Base-by-base conservation (phyloP, 1,140 invertebrate genomes). In the Drosophila albomicans region DNA sequence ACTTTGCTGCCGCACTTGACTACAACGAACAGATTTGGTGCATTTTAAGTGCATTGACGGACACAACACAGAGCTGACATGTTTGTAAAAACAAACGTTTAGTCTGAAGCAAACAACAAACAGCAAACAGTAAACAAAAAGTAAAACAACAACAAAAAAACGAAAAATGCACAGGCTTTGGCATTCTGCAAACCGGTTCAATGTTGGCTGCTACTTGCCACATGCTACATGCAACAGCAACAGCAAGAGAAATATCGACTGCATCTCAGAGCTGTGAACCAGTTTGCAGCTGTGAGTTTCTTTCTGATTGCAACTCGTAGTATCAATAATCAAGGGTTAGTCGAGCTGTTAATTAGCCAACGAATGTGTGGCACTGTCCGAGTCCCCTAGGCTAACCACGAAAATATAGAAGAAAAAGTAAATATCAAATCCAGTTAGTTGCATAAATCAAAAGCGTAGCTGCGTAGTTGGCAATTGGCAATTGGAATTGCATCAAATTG, bases 281-380 rank as follows among this genome's bases (percentile, higher is more conserved):
- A 73, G 85, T 88, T 88, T 88, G 81, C 85, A 88, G 84, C 84
- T 87, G 82, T 73, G 41, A 58, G 62, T 66, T 63, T 57, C 11
- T 30, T 13, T 15, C 43, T 58, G 43, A 66, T 45, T 62, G 67
- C 64, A 82, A 73, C 8, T 48, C n/a, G n/a, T 15, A 54, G 35
- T 57, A 41, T 71, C 59, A 88, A 88, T 85, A 84, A 84, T 87
- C 82, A 89, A 89, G 81, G 85, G 85, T 85, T 81, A 84, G 75
- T 71, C 74, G 77, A 87, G 78, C 79, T 75, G 84, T 88, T 88
- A 82, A 88, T 78, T 87, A 88, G 51, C 11, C 32, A 54, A 32
- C 82, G 82, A 78, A 82, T 74, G 65, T 74, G 65, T 46, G 70
- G 51, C 54, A 58, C 54, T 54, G 32, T 20, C 62, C 41, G 25